A percentile compares a stretch with the other conserved stretches of the same genome.
These are phyloP conservation scores for Acanthurus leucopareius DNA, from an alignment of 2,797 vertebrate genomes.

Conservation along the genomic window DNA sequence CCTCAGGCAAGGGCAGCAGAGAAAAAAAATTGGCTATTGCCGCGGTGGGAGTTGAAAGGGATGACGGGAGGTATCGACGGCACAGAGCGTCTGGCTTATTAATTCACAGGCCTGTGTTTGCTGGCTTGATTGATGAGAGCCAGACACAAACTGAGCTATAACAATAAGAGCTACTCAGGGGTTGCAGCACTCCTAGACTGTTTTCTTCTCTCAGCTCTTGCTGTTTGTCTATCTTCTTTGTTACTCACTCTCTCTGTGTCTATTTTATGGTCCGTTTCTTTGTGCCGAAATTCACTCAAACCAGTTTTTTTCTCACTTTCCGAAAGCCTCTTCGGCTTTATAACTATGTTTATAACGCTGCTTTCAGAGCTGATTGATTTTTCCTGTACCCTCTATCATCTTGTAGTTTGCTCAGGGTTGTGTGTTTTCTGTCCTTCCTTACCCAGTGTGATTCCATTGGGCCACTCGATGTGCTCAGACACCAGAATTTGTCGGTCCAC, in stretches of 20 bases:
- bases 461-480: slow-evolving; percentile 96
- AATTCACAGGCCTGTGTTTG: slow-evolving; percentile 65
- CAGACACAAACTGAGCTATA: slow-evolving; percentile 73
- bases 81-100: slow-evolving; percentile 72
- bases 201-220: slow-evolving; percentile 49
- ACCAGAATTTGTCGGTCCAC: slow-evolving; percentile 92
- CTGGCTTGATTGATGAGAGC: slow-evolving; percentile 77
- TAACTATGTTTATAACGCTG: slow-evolving; percentile 20
- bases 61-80: slow-evolving; percentile 78
- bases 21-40: slow-evolving; percentile 71
- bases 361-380: slow-evolving; percentile 30
- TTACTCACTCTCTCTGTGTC: background rate
- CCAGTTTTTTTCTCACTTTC: background rate
- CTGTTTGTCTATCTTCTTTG: slow-evolving; percentile 47
- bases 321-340: slow-evolving; percentile 33
- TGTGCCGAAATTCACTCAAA: slow-evolving; percentile 14
- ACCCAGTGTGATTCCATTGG: slow-evolving; percentile 98
- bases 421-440: slow-evolving; percentile 57
- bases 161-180: slow-evolving; percentile 66
- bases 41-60: slow-evolving; percentile 70
- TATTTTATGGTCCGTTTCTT: slow-evolving; percentile 21
- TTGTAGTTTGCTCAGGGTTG: background rate
- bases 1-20: slow-evolving; percentile 71
- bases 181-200: slow-evolving; percentile 44
- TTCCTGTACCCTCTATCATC: background rate